Evolutionary conservation across 2,113 vertebrate species (phyloP).

Genomic region (Petroica traversi): DNA sequence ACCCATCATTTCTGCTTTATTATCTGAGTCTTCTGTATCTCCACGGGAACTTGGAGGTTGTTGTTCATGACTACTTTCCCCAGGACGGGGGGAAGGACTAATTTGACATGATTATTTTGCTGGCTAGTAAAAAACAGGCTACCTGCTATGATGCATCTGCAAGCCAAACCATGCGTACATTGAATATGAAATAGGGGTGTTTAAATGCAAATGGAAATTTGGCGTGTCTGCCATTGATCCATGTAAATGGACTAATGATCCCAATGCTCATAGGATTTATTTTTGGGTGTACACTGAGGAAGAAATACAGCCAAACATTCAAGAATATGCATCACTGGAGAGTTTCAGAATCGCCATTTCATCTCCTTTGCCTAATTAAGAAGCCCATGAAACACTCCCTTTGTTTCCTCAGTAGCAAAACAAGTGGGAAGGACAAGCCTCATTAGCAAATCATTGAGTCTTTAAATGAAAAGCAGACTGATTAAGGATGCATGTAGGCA

Average conservation of each 20-base stretch:
- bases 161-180: conserved; percentile 40
- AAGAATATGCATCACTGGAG: not conserved
- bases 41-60: not conserved
- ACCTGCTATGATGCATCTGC: conserved; percentile 33
- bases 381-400: not conserved
- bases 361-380: not conserved
- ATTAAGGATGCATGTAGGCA: not conserved
- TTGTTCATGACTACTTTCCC: not conserved
- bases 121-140: conserved; percentile 18
- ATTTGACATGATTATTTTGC: conserved; percentile 40
- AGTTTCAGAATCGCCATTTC: not conserved
- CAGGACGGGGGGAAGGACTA: not conserved
- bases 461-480: not conserved
- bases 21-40: not conserved
- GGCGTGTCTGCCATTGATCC: not conserved
- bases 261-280: not conserved
- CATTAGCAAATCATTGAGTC: not conserved
- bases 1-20: not conserved
- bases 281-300: not conserved
- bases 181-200: conserved; percentile 53
- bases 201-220: conserved; percentile 65
- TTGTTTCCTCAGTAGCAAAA: not conserved
- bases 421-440: not conserved
- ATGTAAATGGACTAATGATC: conserved; percentile 30
- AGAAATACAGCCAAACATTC: not conserved